Base-by-base conservation (phyloP, 2,113 vertebrate species). In the Melanerpes aurifrons region DNA sequence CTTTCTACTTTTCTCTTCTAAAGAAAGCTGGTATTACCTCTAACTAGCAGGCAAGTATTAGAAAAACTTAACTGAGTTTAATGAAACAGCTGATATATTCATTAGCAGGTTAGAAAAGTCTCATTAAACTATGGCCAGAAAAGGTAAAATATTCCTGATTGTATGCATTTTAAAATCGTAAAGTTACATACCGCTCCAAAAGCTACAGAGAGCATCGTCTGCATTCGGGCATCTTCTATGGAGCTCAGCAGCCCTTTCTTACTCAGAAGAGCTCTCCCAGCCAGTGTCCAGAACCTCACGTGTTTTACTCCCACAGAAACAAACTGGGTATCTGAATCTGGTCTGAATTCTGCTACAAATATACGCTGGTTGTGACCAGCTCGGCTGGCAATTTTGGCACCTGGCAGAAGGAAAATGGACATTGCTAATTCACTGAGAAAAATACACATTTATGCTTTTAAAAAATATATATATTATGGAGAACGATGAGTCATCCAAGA, bases 221-320 rank as follows among this genome's bases (percentile, higher is more conserved):
- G 99, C 99, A 99, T 99, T 75, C 98, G 98, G 70, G 98, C 99
- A 17, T 99, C 99, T 71, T 99, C 98, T 58, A 99, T 98, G 17
- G 98, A 96, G 95, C 98, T 99, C 96, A 99, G 97, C 19, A 99
- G 98, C n/a, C 99, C 99, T 95, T 99, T 99, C 94, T 98, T 99
- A 97, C 98, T 98, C 31, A 99, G 98, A 90, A 99, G 98, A 81
- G 99, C 98, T 91, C 98, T 98, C 92, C 99, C 99, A 26, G 99
- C 99, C 91, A 99, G 97, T 1, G 98, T 99, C 99, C 99, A 99
- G 98, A 99, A 99, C 68, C 98, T 98, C 71, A 99, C 99, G 1
- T 99, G 99, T 43, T 99, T 99, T n/a, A 99, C 98, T 72, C 99
- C 99, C 96, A 99, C 99, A 12, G 99, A 99, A 95, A 99, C 99